These are phyloP conservation scores for Psilopogon haemacephalus DNA, from an alignment of 2,113 vertebrate species.

Conservation along the genomic window DNA sequence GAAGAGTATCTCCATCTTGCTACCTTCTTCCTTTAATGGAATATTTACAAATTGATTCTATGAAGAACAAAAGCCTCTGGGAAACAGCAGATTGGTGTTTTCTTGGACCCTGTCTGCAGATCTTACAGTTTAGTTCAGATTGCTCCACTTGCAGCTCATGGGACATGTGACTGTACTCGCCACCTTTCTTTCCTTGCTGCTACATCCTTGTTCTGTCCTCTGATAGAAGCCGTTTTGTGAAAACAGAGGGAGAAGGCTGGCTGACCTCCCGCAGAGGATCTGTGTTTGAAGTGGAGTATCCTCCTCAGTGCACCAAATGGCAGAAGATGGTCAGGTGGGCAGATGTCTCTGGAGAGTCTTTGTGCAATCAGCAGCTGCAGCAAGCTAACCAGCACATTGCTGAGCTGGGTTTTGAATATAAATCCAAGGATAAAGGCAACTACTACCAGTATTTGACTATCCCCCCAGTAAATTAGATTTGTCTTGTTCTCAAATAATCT, in stretches of 20 bases:
- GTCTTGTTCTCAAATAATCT: not conserved
- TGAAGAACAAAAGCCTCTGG: not conserved
- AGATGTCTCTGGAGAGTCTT: not conserved
- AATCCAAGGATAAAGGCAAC: not conserved
- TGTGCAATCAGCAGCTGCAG: fast-evolving
- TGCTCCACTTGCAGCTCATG: not conserved
- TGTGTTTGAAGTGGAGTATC: fast-evolving
- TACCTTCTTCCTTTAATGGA: not conserved
- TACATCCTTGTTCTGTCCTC: not conserved
- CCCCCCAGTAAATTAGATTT: not conserved
- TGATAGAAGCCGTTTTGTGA: fast-evolving
- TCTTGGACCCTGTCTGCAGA: not conserved
- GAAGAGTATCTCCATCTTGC: not conserved
- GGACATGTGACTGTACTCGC: not conserved
- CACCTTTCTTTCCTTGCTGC: not conserved
- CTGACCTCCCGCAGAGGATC: not conserved
- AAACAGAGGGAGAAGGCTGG: fast-evolving
- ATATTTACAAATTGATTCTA: not conserved
- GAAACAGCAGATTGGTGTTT: not conserved
- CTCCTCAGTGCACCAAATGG: fast-evolving
- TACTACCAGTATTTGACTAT: not conserved
- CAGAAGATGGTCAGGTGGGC: not conserved
- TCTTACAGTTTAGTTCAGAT: not conserved
- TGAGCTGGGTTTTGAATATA: not conserved
- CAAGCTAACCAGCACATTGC: not conserved